phyloP scores from a whole-genome alignment of 1,140 invertebrate species.

The Drosophila littoralis region DNA sequence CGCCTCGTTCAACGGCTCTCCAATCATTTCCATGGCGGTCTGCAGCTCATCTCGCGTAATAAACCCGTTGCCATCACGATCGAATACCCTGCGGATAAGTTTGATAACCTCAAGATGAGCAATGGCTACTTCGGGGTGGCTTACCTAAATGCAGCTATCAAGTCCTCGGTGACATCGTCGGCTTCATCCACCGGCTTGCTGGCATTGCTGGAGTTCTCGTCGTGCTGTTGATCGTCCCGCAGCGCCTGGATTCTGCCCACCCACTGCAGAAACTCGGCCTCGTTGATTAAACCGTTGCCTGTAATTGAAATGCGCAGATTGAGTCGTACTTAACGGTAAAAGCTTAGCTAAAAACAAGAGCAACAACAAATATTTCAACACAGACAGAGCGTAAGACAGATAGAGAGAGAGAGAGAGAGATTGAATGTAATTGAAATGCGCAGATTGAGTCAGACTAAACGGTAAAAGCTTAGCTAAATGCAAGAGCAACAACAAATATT shows the following conservation, averaged over 20 bases:
- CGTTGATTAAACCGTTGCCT: slow-evolving; percentile 89
- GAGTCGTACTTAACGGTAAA: neutral
- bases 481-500: neutral
- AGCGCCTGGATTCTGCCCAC: slow-evolving; percentile 89
- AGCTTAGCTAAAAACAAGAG: neutral
- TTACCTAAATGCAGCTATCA: slow-evolving; percentile 90
- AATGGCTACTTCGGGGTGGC: slow-evolving; percentile 1
- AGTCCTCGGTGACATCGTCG: slow-evolving; percentile 88
- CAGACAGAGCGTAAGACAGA: neutral
- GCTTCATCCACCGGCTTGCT: slow-evolving; percentile 84
- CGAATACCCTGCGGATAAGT: slow-evolving; percentile 87
- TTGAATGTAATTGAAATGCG: slow-evolving; percentile 61
- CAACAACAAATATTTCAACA: neutral
- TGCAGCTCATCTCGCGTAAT: slow-evolving; percentile 91
- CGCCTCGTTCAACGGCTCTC: slow-evolving; percentile 89
- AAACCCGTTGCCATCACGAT: slow-evolving; percentile 90
- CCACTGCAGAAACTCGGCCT: slow-evolving; percentile 90
- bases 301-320: slow-evolving; percentile 58
- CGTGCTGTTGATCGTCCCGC: slow-evolving; percentile 85
- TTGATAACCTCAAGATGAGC: neutral
- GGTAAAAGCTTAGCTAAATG: neutral
- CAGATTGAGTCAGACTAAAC: slow-evolving; percentile 4
- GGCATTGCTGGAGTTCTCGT: slow-evolving; percentile 80
- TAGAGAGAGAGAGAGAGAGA: neutral
- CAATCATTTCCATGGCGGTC: slow-evolving; percentile 91